A percentile compares a stretch with the other conserved stretches of the same genome.
Evolutionary conservation across 2,888 invertebrate genomes (phyloP).

Genomic region (Salticus scenicus): DNA sequence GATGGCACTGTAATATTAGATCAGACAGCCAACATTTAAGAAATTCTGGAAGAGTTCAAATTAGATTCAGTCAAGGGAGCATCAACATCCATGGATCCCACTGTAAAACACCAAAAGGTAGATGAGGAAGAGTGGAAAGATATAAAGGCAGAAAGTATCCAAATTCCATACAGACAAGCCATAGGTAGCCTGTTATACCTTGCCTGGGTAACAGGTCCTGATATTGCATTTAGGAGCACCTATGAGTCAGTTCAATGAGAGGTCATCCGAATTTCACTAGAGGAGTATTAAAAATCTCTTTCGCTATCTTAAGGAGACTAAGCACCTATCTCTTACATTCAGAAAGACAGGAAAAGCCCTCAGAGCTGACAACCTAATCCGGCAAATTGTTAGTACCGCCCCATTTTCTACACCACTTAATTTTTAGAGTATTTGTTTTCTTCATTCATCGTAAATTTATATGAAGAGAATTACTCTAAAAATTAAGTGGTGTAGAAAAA

Average conservation of each 20-base stretch:
- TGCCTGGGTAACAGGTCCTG: neutral
- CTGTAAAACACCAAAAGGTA: neutral
- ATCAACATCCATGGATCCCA: conserved; percentile 11
- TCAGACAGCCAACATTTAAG: neutral
- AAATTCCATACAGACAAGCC: conserved; percentile 14
- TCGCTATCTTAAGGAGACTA: too few relatives aligned
- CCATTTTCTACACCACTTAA: too few relatives aligned
- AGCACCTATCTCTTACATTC: too few relatives aligned
- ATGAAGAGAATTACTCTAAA: too few relatives aligned
- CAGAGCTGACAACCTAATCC: neutral
- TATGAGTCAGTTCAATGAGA: conserved; percentile 18
- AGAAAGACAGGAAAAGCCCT: neutral
- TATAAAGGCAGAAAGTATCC: neutral
- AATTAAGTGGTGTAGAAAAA: too few relatives aligned
- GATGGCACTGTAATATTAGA: too few relatives aligned
- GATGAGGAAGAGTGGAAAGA: too few relatives aligned
- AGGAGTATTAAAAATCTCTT: too few relatives aligned
- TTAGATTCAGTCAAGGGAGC: neutral
- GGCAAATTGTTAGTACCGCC: too few relatives aligned
- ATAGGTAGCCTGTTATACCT: neutral
- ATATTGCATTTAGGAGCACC: neutral
- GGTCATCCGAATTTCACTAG: neutral
- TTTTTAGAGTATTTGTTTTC: too few relatives aligned
- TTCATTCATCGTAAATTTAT: too few relatives aligned
- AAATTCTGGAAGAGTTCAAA: neutral